Base-by-base conservation (phyloP, 2,113 vertebrate species). In the Camelus dromedarius region DNA sequence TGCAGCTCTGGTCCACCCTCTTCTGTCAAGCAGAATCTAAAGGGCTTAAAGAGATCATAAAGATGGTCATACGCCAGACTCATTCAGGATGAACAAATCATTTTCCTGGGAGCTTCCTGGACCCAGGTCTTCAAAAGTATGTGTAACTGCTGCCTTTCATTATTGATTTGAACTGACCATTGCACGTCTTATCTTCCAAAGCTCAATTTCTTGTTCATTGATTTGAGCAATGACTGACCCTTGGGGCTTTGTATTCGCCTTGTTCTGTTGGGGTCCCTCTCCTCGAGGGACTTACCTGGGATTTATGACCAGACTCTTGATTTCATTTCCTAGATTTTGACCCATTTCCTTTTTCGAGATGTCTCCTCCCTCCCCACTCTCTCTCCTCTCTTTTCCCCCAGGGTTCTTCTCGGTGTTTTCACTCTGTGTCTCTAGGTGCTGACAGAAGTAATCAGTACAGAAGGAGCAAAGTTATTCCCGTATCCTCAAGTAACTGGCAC, bases 351-450 rank as follows among this genome's bases (percentile, higher is more conserved):
- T 77, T 77, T 92, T n/a, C 77, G 82, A 77, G 52, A 32, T 82
- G 32, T 32, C 38, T 69, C 50, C 50, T 75, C 28, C 66, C 35
- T 76, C 38, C 12, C 58, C 46, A 52, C 20, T 4, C 13, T 38
- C 28, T 35, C 11, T 15, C 20, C 13, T 95, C 56, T 70, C 54
- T 67, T 85, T 85, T 22, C 24, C 26, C 46, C 48, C 20, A 54
- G 66, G 13, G 67, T 87, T 85, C n/a, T 64, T 80, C 64, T 48
- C 80, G n/a, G 66, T 93, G 70, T 50, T 93, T 75, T 89, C 46
- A 50, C 42, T 86, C 86, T 93, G 42, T 50, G 54, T 35, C 60
- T 96, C n/a, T 75, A 54, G 60, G 28, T 86, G n/a, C 50, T 69
- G 50, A 81, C 15, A 46, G n/a, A 75, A 95, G 56, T 26, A 80